Percentiles rank a stretch among this genome's conserved stretches.
These are phyloP conservation scores for Drosophila engyochracea DNA, from an alignment of 2,888 invertebrate genomes.

Conservation along the genomic window DNA sequence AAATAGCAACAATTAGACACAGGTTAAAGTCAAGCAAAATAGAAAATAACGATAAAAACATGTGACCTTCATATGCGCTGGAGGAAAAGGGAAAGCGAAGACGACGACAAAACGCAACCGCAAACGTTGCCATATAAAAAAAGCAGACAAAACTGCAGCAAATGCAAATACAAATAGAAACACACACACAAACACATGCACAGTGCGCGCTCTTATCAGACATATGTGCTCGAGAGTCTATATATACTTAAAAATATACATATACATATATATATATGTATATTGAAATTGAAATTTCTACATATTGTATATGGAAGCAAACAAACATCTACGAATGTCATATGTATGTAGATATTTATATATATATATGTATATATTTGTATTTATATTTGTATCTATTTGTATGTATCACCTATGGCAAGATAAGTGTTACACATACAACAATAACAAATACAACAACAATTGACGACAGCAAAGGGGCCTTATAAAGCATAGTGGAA, in stretches of 20 bases:
- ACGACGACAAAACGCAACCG: slow-evolving; percentile 17
- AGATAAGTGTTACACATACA: slow-evolving; percentile 22
- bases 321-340: slow-evolving; percentile 7
- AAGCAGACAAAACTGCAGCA: slow-evolving; percentile 22
- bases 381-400: background rate
- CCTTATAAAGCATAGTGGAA: slow-evolving; percentile 26
- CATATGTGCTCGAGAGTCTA: background rate
- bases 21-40: slow-evolving; percentile 39
- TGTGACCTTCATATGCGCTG: slow-evolving; percentile 58
- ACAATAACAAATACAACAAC: slow-evolving; percentile 11
- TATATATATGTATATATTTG: background rate
- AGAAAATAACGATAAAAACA: slow-evolving; percentile 1
- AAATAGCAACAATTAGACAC: slow-evolving; percentile 51
- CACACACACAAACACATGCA: background rate
- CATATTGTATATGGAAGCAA: slow-evolving; percentile 10
- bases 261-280: background rate
- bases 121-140: slow-evolving; percentile 8
- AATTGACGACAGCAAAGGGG: background rate
- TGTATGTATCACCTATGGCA: slow-evolving; percentile 13
- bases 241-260: background rate
- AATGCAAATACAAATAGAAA: slow-evolving; percentile 6
- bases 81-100: slow-evolving; percentile 63
- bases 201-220: slow-evolving; percentile 25
- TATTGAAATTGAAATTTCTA: slow-evolving; percentile 10
- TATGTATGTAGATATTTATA: background rate